phyloP scores from a whole-genome alignment of 2,888 invertebrate genomes.

The Tiliacea aurago region DNA sequence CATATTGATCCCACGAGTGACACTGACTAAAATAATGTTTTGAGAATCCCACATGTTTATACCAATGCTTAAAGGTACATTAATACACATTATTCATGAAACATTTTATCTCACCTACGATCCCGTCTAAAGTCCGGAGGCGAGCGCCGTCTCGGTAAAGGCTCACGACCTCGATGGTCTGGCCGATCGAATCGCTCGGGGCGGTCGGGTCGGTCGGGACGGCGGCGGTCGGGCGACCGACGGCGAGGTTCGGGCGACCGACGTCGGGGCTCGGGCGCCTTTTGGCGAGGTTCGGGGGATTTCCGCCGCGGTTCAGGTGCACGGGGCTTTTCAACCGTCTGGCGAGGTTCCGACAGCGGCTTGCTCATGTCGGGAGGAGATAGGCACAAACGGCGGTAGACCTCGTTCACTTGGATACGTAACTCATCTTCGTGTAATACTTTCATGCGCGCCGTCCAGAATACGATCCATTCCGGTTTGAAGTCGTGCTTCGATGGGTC shows the following conservation, averaged over 20 bases:
- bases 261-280: constrained; percentile 41
- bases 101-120: constrained; percentile 58
- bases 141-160: constrained; percentile 26
- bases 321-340: constrained; percentile 13
- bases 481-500: constrained; percentile 96
- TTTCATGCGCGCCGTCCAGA: constrained; percentile 95
- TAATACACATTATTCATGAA: neutral
- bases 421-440: constrained; percentile 94
- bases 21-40: neutral
- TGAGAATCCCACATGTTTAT: neutral
- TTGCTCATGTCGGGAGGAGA: constrained; percentile 76
- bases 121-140: constrained; percentile 59
- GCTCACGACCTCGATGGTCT: constrained; percentile 29
- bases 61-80: neutral
- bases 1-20: neutral
- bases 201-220: constrained; percentile 1
- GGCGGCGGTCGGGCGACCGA: constrained; percentile 34
- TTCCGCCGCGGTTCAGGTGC: constrained; percentile 51
- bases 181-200: constrained; percentile 13
- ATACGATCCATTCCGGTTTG: constrained; percentile 96
- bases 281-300: constrained; percentile 51
- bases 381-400: constrained; percentile 91
- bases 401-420: constrained; percentile 92
- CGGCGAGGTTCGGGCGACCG: constrained; percentile 47
- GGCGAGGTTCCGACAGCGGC: constrained; percentile 32